Conservation (phyloP, 2,888 invertebrate genomes). For the Chelonus formosanus region DNA sequence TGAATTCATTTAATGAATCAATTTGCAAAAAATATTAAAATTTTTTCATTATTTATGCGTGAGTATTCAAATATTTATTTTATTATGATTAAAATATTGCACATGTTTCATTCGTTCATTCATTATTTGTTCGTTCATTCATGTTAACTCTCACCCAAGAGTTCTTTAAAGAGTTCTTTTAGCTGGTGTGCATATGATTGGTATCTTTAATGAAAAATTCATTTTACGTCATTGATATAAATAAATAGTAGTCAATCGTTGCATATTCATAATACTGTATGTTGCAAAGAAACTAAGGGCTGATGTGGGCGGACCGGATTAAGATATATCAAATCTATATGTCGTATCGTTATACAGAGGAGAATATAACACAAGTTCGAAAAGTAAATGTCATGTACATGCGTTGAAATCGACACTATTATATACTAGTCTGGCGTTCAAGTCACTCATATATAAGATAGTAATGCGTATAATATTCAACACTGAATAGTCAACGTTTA, state of each 20-base stretch:
- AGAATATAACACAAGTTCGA: slow-evolving; percentile 9
- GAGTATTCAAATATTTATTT: background rate
- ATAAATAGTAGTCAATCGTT: slow-evolving; percentile 61
- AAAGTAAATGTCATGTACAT: slow-evolving; percentile 35
- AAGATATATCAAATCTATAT: slow-evolving; percentile 59
- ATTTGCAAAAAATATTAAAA: background rate
- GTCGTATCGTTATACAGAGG: background rate
- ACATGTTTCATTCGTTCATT: slow-evolving; percentile 7
- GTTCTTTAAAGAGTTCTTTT: background rate
- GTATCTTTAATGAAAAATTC: slow-evolving; percentile 46
- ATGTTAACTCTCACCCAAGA: background rate
- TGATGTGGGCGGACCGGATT: slow-evolving; percentile 64
- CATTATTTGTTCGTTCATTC: background rate
- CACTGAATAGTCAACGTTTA: too few species aligned
- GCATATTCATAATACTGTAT: slow-evolving; percentile 59
- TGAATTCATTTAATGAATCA: too few species aligned
- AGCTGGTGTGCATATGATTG: background rate
- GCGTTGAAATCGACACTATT: slow-evolving; percentile 5
- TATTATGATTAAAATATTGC: background rate
- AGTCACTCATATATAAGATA: background rate
- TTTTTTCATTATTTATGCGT: too few species aligned
- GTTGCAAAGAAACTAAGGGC: slow-evolving; percentile 32
- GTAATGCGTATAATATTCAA: background rate
- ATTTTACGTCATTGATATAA: slow-evolving; percentile 61
- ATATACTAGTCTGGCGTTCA: slow-evolving; percentile 13